These are phyloP conservation scores for Progne subis DNA, from an alignment of 2,113 vertebrate species.

Conservation along the genomic window DNA sequence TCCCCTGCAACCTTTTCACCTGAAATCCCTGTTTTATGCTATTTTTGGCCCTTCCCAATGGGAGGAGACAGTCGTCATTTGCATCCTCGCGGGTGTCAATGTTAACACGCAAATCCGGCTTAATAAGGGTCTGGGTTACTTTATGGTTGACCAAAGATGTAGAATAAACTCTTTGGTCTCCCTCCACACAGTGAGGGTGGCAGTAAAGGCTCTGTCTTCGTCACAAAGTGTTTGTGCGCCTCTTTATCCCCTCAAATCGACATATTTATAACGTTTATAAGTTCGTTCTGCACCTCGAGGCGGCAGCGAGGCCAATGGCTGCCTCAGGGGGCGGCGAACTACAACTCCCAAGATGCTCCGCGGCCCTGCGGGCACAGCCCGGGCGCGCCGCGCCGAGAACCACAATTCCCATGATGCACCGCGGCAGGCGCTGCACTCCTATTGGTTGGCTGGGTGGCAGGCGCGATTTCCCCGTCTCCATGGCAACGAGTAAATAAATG, in stretches of 20 bases:
- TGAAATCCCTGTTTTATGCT: not conserved
- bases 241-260: not conserved
- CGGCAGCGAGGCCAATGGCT: too few species aligned
- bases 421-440: accelerated
- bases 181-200: not conserved
- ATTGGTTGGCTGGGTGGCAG: not conserved
- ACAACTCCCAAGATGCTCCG: not conserved
- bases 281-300: accelerated
- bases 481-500: slow-evolving; percentile 61
- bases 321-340: not conserved
- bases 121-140: not conserved
- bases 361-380: accelerated
- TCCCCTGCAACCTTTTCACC: accelerated
- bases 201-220: not conserved
- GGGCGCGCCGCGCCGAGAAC: accelerated
- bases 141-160: not conserved
- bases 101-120: not conserved
- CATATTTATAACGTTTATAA: not conserved
- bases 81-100: too few species aligned
- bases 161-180: not conserved
- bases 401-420: not conserved
- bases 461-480: not conserved
- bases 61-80: not conserved
- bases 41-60: not conserved
- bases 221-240: not conserved